Evolutionary conservation across 1,140 invertebrate species (phyloP), one percentile per base, ranked within the genome.

Genomic region (Polypedilum vanderplanki): DNA sequence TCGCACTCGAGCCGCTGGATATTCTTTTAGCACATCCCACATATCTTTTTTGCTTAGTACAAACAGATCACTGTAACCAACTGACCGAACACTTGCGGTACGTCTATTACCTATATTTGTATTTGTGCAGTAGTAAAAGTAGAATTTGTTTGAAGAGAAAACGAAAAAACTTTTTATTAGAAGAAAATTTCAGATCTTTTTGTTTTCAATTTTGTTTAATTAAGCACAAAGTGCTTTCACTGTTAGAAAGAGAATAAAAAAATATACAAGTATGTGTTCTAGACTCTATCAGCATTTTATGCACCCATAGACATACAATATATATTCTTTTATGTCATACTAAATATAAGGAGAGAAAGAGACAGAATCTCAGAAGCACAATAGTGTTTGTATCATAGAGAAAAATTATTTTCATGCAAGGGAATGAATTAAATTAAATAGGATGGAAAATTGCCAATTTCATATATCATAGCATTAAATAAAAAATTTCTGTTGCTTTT

Each of bases 1-100:
- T 77, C 96, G 88, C 9, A 98, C 94, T 79, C 97, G 87, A 24
- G 97, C 97, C 2, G 96, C 94, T 3, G 97, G 97, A 86, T 98
- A 98, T 83, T 99, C 96, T 86, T 98, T 98, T 74, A 99, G 87
- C 33, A 99, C 97, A 83, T 99, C 97, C 97, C 97, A 99, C 91
- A 99, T 95, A 85, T 98, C 97, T 85, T 97, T 96, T 88, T 99
- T 99, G 81, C 94, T 96, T 74, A 99, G 89, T 78, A 98, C 96
- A 86, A 99, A 99, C 76, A 99, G 88, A 85, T 99, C 97, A 79
- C 96, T 98, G 86, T 99, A 99, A 77, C 97, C 97, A 73, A 99
- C 97, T 41, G 96, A 98, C 77, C 95, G 88, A 76, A 99, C 97
- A 77, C 93, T 96, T 76, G 96, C 96, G 83, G 96, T 98, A 83